Conservation (phyloP, 2,888 invertebrate genomes). For the Empis stercorea region DNA sequence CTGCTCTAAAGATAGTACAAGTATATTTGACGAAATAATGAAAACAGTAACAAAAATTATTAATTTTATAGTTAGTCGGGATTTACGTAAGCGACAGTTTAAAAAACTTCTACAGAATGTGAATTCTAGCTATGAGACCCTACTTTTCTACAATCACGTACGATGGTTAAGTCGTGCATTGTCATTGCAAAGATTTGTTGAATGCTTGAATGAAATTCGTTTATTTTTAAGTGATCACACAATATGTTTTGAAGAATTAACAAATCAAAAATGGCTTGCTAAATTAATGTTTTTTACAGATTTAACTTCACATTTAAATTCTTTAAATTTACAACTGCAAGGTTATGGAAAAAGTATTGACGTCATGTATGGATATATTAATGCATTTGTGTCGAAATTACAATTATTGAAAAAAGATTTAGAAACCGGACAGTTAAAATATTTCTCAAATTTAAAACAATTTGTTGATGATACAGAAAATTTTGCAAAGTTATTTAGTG, state of each 20-base stretch:
- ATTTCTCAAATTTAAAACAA: no score
- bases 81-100: background rate
- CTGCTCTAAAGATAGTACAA: background rate
- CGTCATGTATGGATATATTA: background rate
- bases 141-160: background rate
- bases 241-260: background rate
- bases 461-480: no score
- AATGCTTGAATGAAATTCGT: no score
- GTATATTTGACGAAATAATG: background rate
- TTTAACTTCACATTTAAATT: background rate
- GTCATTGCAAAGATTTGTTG: background rate
- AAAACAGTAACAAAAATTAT: background rate
- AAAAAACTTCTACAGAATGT: background rate
- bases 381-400: no score
- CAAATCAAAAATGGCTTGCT: background rate
- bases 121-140: background rate
- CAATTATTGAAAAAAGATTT: no score
- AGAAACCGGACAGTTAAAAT: no score
- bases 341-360: conserved; percentile 1
- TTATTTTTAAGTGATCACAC: no score
- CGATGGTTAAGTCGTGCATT: background rate
- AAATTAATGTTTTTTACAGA: background rate
- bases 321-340: conserved; percentile 1
- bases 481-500: no score
- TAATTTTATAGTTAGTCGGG: background rate